These are phyloP conservation scores for Leucophenga varia DNA, from an alignment of 1,140 invertebrate genomes.

Conservation along the genomic window DNA sequence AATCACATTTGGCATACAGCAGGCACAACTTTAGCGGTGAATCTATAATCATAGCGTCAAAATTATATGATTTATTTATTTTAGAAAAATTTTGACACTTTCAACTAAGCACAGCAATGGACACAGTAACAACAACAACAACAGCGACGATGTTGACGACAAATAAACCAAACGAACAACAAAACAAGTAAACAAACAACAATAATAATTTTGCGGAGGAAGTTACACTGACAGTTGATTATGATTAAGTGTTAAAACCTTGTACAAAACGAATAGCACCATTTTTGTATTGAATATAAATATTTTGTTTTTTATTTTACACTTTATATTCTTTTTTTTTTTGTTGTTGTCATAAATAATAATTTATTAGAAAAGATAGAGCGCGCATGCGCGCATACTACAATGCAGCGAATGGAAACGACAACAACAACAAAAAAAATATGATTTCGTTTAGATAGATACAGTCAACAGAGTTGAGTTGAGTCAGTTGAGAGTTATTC, in stretches of 20 bases:
- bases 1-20: too few relatives aligned
- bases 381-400: neutral
- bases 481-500: too few relatives aligned
- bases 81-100: neutral
- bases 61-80: slow-evolving; percentile 17
- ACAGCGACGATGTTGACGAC: neutral
- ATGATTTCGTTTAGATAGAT: too few relatives aligned
- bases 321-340: too few relatives aligned
- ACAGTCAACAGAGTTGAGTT: too few relatives aligned
- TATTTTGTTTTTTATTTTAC: too few relatives aligned
- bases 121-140: neutral
- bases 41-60: slow-evolving; percentile 7
- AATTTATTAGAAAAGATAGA: slow-evolving; percentile 1
- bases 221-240: slow-evolving; percentile 50
- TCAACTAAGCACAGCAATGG: too few relatives aligned
- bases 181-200: neutral
- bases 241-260: slow-evolving; percentile 48
- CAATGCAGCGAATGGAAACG: too few relatives aligned
- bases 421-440: too few relatives aligned
- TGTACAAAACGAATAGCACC: slow-evolving; percentile 24
- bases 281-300: too few relatives aligned
- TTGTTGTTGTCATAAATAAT: slow-evolving; percentile 36
- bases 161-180: neutral
- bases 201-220: slow-evolving; percentile 23
- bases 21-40: too few relatives aligned